These are phyloP conservation scores for Orientallactaga sibirica DNA, from an alignment of 2,797 vertebrate genomes.

Conservation along the genomic window DNA sequence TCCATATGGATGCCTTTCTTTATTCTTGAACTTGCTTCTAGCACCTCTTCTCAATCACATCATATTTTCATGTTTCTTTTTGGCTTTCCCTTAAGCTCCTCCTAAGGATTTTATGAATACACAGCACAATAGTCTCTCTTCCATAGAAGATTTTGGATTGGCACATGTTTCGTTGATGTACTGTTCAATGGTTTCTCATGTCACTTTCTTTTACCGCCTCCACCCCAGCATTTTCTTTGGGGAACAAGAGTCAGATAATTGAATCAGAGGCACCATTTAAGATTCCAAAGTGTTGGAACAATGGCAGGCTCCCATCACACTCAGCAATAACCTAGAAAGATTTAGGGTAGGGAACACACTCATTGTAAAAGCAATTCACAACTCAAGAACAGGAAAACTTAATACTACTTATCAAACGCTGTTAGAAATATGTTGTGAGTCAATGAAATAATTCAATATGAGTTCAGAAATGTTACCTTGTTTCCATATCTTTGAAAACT, in stretches of 20 bases:
- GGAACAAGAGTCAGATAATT: constrained; percentile 22
- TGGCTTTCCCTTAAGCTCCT: neutral
- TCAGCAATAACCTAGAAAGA: neutral
- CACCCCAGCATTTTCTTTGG: neutral
- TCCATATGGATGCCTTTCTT: neutral
- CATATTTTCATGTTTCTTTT: constrained; percentile 16
- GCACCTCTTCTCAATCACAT: neutral
- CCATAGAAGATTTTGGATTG: neutral
- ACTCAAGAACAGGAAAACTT: neutral
- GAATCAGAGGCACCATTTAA: neutral
- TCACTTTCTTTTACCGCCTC: neutral
- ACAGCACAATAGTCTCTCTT: neutral
- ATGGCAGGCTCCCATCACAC: neutral
- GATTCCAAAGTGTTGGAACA: neutral
- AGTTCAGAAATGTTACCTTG: constrained; percentile 18
- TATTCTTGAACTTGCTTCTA: neutral
- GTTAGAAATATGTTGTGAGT: neutral
- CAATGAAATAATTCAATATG: neutral
- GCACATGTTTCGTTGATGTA: constrained; percentile 33
- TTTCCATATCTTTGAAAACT: neutral
- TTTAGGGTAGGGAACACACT: neutral
- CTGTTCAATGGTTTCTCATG: neutral
- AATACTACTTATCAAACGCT: neutral
- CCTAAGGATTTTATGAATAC: constrained; percentile 34
- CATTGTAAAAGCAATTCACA: constrained; percentile 7